Conservation (phyloP, 2,797 vertebrate genomes). For the Acropternis orthonyx region DNA sequence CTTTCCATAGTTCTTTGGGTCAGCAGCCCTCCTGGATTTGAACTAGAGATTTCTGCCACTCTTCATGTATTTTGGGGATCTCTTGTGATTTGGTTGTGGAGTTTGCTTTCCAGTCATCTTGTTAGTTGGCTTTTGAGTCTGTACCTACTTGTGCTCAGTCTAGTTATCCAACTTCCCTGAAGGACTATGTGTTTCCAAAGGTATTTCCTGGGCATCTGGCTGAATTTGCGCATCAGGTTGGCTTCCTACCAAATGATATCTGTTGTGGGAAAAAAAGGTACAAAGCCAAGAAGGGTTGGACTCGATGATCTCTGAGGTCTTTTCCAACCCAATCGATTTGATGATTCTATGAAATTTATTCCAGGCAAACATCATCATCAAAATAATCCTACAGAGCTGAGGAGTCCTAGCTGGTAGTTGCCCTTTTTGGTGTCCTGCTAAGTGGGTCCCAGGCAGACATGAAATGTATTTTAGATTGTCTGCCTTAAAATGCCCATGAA, state of each 20-base stretch:
- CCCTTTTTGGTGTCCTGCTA: not conserved
- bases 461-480: not conserved
- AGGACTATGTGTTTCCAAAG: not conserved
- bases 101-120: not conserved
- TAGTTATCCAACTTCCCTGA: not conserved
- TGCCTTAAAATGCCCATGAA: not conserved
- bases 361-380: not conserved
- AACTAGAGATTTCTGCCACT: not conserved
- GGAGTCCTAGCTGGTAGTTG: not conserved
- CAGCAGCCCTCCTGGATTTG: not conserved
- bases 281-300: not conserved
- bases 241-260: constrained; percentile 15
- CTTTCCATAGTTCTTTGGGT: not conserved
- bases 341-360: too few species aligned
- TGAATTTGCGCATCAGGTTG: constrained; percentile 24
- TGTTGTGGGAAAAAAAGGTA: not conserved
- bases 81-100: not conserved
- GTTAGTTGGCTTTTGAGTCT: not conserved
- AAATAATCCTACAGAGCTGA: not conserved
- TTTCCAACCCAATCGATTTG: too few species aligned
- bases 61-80: not conserved
- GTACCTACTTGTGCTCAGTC: not conserved
- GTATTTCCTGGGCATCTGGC: constrained; percentile 39
- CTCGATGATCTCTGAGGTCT: too few species aligned
- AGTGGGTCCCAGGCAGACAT: not conserved